Base-by-base conservation (phyloP, 1,140 invertebrate species). In the Druon quercuslanigerum region DNA sequence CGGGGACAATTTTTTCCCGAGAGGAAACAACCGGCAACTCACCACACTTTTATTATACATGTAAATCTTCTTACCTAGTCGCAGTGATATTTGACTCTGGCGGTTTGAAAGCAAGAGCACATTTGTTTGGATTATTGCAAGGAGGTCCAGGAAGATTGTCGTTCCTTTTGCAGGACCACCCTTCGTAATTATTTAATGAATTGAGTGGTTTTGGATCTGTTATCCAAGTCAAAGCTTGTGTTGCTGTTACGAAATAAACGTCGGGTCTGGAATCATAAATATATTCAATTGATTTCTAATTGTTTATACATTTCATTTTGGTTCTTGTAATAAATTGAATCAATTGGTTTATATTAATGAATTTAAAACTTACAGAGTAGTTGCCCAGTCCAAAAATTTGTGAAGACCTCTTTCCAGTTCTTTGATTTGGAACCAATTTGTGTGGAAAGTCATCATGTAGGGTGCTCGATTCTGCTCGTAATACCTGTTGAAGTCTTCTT, bases 361-460 rank as follows among this genome's bases (percentile, higher is more conserved):
- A 86, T 86, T 72, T 66, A 17, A 74, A 82, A 94, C 95, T 94
- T 93, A 97, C 95, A 95, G 90, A 71, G 93, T 93, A 33, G 94
- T 91, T 1, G 94, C 94, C 95, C 96, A 97, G 77, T 97, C 95
- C 25, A 98, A 89, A 88, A 98, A 98, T 88, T 97, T 97, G 74
- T 95, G 94, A 3, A 98, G 92, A 33, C 96, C 97, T 76, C 94
- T 91, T 87, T 97, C 96, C 2, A 98, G 91, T 80, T 95, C 95
- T 81, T 97, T 96, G 71, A 97, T 96, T 85, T 97, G 96, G 93
- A 98, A 98, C 97, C 97, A 98, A 90, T 97, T 98, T 12, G 97
- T 98, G 82, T 98, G 96, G 93, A 98, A 97, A 7, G 97, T 95
- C 95, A 98, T 96, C 95, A 97, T 97, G 86, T 98, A 97, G 0